Percentiles rank a stretch among this genome's conserved stretches.
These are phyloP conservation scores for Ardeotis arabs DNA, from an alignment of 2,113 vertebrate species.

Conservation along the genomic window DNA sequence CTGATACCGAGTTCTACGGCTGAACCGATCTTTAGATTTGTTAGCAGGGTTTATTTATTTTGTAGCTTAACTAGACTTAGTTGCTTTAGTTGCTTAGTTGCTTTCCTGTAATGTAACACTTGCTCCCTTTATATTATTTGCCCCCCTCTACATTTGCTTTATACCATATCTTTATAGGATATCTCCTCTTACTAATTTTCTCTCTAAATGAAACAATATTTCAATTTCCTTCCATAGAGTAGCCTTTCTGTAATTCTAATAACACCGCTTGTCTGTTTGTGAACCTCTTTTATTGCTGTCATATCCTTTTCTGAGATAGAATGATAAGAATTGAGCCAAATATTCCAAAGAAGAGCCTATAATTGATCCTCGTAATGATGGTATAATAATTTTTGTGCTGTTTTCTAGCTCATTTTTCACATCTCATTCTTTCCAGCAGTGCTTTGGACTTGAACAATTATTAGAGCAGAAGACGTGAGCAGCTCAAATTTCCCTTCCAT, in stretches of 20 bases:
- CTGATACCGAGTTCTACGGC: background rate
- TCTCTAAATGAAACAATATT: conserved; percentile 33
- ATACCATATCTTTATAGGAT: background rate
- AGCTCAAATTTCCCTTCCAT: background rate
- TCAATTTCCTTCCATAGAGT: conserved; percentile 18
- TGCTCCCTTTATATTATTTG: background rate
- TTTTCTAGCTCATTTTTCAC: background rate
- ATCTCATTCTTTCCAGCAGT: background rate
- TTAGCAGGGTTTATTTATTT: background rate
- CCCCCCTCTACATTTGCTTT: background rate
- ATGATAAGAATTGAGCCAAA: background rate
- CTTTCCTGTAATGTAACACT: background rate
- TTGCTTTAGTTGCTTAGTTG: background rate
- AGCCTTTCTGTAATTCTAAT: background rate
- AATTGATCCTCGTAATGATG: background rate
- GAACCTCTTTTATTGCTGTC: conserved; percentile 3
- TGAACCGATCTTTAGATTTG: background rate
- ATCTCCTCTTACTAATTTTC: background rate
- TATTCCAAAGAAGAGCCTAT: background rate
- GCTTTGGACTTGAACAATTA: background rate
- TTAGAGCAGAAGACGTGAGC: background rate
- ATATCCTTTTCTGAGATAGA: conserved; percentile 13
- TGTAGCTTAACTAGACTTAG: background rate
- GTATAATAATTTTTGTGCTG: background rate
- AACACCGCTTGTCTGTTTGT: background rate